Evolutionary conservation across 1,140 invertebrate genomes (phyloP), one percentile per base, ranked within the genome.

Genomic region (Sarcophaga peregrina): DNA sequence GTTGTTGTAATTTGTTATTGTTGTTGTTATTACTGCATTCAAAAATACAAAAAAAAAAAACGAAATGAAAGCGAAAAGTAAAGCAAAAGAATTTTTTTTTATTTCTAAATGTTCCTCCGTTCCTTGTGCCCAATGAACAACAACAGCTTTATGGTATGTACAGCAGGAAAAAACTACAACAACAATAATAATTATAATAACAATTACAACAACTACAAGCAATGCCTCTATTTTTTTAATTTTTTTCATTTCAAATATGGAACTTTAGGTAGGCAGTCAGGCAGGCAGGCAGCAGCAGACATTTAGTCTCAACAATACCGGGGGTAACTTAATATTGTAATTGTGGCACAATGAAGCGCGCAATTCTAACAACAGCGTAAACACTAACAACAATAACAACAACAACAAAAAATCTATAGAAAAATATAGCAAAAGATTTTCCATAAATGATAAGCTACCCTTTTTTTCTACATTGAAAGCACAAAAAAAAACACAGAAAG

Each of bases 271-370:
- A n/a, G n/a, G n/a, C n/a, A n/a, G n/a, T n/a, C n/a, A n/a, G n/a
- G n/a, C n/a, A n/a, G n/a, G n/a, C n/a, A n/a, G n/a, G 74, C 74
- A 37, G 25, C 25, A n/a, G 25, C 37, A 47, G 48, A 81, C 25
- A 68, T 68, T 68, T 68, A 68, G 58, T 68, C 58, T 68, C 58
- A 68, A 68, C 20, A 62, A 4, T 7, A 62, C 54, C 54, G 20
- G 58, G 86, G 88, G 88, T 89, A 89, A 89, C 88, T 88, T 87
- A 89, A 89, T 89, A 89, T 89, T 89, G 88, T 89, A 89, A 89
- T 89, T 89, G 88, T 89, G 88, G 86, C 88, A 87, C 88, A 89
- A 89, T 89, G 87, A 89, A 87, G 87, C 88, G 87, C 88, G 87
- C 85, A 86, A 87, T 85, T 85, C 54, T 81, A 82, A 72, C 83